Evolutionary conservation across 2,113 vertebrate genomes (phyloP).

Genomic region (Apaloderma vittatum): DNA sequence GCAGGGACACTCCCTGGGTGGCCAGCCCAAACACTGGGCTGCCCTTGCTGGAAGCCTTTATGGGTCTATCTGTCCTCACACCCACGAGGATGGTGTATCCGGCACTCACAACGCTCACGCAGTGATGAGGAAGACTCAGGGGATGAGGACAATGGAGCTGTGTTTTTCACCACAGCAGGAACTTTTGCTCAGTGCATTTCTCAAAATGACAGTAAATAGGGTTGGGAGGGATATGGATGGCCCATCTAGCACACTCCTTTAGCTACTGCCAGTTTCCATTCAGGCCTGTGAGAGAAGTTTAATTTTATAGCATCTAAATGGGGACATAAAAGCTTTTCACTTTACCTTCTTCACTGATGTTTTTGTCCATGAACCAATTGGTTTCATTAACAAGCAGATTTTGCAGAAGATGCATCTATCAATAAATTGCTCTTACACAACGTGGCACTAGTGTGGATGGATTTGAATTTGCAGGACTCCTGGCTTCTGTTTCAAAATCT

Average conservation of each 20-base stretch:
- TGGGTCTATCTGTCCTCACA: fast-evolving
- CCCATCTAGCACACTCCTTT: neutral
- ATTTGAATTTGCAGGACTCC: neutral
- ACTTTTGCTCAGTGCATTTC: neutral
- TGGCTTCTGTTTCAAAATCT: slow-evolving; percentile 32
- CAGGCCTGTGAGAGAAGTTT: neutral
- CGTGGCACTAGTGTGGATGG: neutral
- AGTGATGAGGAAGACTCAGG: neutral
- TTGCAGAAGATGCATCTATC: neutral
- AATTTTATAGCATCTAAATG: neutral
- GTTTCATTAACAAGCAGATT: neutral
- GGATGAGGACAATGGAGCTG: neutral
- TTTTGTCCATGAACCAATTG: neutral
- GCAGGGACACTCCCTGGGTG: neutral
- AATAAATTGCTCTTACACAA: neutral
- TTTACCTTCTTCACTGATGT: neutral
- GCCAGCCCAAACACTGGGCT: neutral
- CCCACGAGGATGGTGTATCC: neutral
- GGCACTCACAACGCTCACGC: fast-evolving
- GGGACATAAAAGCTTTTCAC: neutral
- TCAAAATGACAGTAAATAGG: neutral
- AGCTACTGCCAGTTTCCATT: neutral
- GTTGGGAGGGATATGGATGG: neutral
- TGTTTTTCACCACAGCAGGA: neutral
- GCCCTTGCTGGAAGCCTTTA: neutral